Evolutionary conservation across 2,797 vertebrate species (phyloP), one percentile per base, ranked within the genome.

Genomic region (Lateolabrax maculatus): DNA sequence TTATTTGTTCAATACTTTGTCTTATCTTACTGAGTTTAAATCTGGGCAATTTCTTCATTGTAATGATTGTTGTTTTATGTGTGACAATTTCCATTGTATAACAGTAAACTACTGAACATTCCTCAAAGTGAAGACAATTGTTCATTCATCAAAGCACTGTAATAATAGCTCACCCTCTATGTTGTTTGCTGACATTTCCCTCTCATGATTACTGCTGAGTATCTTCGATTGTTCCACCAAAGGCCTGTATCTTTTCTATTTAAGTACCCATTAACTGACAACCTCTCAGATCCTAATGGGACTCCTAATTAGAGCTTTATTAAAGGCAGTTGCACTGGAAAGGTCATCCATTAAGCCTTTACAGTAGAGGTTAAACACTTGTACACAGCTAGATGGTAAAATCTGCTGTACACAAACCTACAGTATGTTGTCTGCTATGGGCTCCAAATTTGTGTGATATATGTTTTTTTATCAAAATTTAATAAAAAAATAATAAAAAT

Each of bases 221-320:
- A 43, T 72, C 77, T 86, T 77, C 36, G 51, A 89, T 81, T 84
- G 70, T 81, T 88, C 76, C 49, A 75, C 68, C 75, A 52, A 83
- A 81, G 58, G 80, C 72, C 51, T 57, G 74, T 75, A 84, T 87
- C 71, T 80, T 77, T 83, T 71, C 82, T 70, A 34, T 81, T 87
- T 84, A 80, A 84, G 81, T 71, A 23, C 34, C 72, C 79, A 79
- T 86, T 87, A 91, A 85, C 66, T n/a, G 60, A 16, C 55, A 67
- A 65, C 61, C 77, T 84, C 80, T 85, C 70, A 52, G 49, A 58
- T 71, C 71, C 80, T 80, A 81, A 84, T 61, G 74, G 49, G 66
- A 68, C 83, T 65, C 75, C 62, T 86, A 87, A 91, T 90, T 87
- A 84, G 77, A 71, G 63, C 71, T 84, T 81, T 61, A 71, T 84